These are phyloP conservation scores for Sphinx pinastri DNA, from an alignment of 2,888 invertebrate species.

Conservation along the genomic window DNA sequence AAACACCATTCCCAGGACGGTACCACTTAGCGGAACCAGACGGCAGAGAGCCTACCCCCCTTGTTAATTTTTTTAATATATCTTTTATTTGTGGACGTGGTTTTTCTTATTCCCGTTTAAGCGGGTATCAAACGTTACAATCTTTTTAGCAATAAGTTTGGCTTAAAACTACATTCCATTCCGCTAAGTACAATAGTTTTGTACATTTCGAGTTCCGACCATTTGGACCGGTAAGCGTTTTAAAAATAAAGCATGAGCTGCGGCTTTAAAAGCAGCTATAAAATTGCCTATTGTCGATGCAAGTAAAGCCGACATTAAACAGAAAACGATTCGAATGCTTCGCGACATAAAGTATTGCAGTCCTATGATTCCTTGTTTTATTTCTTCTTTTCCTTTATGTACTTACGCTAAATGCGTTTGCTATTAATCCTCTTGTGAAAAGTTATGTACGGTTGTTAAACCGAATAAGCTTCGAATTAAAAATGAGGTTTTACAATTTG, in stretches of 20 bases:
- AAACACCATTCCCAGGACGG: too few species aligned
- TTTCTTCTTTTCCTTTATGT: slow-evolving; percentile 32
- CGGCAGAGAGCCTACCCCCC: too few species aligned
- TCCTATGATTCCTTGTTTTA: slow-evolving; percentile 37
- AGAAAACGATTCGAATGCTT: slow-evolving; percentile 72
- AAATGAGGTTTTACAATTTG: too few species aligned
- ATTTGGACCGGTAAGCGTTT: slow-evolving; percentile 31
- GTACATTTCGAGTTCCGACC: slow-evolving; percentile 6
- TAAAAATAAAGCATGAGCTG: slow-evolving; percentile 32
- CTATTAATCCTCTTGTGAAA: background rate
- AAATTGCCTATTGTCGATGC: slow-evolving; percentile 76
- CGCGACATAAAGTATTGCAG: slow-evolving; percentile 58
- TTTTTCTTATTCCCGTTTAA: too few species aligned
- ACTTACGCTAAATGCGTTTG: background rate
- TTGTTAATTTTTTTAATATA: too few species aligned
- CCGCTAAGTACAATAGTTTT: background rate
- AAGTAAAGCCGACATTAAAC: slow-evolving; percentile 70
- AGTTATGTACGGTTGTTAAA: too few species aligned
- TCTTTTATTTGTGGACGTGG: too few species aligned
- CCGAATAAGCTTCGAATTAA: too few species aligned
- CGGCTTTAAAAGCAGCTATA: slow-evolving; percentile 55
- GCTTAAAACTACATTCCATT: background rate
- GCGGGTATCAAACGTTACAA: too few species aligned
- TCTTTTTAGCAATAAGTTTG: background rate
- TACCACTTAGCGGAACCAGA: too few species aligned